A percentile compares a stretch with the other conserved stretches of the same genome.
phyloP scores from a whole-genome alignment of 2,888 invertebrate genomes.

The Nymphalis c-album region DNA sequence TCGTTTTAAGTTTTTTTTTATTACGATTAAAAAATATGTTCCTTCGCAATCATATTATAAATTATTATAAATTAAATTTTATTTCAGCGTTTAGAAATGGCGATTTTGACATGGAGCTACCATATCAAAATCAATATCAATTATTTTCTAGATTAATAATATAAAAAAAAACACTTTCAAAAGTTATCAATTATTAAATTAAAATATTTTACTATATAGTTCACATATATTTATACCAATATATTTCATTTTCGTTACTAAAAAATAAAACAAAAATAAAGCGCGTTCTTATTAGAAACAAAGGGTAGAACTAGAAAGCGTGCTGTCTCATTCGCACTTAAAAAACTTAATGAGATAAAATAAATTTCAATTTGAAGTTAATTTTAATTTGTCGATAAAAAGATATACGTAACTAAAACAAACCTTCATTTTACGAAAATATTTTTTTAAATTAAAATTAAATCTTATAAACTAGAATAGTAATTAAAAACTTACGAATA shows the following conservation, averaged over 20 bases:
- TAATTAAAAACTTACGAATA: conserved; percentile 54
- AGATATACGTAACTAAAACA: no score
- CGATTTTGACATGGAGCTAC: no score
- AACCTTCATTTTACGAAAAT: no score
- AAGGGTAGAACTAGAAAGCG: conserved; percentile 1
- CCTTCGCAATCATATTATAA: not conserved
- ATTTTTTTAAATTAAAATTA: not conserved
- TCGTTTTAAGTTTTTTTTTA: conserved; percentile 1
- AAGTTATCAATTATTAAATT: no score
- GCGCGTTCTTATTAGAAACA: conserved; percentile 24
- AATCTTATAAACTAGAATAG: conserved; percentile 9
- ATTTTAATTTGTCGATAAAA: no score
- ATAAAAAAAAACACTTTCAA: no score
- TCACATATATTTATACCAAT: not conserved
- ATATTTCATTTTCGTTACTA: not conserved
- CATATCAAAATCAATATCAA: no score
- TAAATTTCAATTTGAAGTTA: not conserved
- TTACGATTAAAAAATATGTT: not conserved
- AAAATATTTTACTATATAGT: no score
- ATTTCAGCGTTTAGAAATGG: not conserved
- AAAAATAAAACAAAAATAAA: not conserved
- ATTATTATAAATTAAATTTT: not conserved
- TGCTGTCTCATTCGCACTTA: not conserved
- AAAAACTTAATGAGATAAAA: not conserved
- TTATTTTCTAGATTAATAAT: no score